These are phyloP conservation scores for Drosophila phalerata DNA, from an alignment of 2,888 invertebrate genomes.

Conservation along the genomic window DNA sequence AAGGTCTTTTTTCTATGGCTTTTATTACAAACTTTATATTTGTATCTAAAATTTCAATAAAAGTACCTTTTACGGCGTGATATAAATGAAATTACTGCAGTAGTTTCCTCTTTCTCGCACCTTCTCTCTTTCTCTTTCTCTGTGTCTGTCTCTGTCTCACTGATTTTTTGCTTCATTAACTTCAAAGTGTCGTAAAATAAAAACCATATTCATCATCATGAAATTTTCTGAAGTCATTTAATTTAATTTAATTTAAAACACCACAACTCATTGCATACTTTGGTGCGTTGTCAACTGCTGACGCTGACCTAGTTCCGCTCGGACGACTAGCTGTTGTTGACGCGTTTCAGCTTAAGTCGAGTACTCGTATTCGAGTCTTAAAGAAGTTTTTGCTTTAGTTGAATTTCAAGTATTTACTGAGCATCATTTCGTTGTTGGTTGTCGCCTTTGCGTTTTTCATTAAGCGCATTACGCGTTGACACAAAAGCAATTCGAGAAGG, in stretches of 20 bases:
- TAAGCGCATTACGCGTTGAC: constrained; percentile 71
- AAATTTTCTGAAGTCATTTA: constrained; percentile 61
- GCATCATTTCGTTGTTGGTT: constrained; percentile 66
- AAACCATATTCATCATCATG: constrained; percentile 53
- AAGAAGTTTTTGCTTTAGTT: constrained; percentile 35
- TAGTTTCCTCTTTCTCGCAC: no score
- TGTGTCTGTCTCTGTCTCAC: no score
- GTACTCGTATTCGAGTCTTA: constrained; percentile 17
- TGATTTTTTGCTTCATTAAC: constrained; percentile 49
- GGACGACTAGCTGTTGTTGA: constrained; percentile 37
- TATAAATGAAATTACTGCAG: constrained; percentile 3
- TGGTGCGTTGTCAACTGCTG: constrained; percentile 52
- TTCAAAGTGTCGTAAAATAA: constrained; percentile 41
- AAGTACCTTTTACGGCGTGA: neutral
- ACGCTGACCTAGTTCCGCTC: constrained; percentile 62
- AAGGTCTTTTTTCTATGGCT: neutral
- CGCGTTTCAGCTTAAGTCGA: constrained; percentile 23
- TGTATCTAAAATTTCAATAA: neutral
- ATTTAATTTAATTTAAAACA: constrained; percentile 67
- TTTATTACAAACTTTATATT: neutral
- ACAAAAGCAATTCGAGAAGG: constrained; percentile 28
- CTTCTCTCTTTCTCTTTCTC: no score
- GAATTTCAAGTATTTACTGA: constrained; percentile 68
- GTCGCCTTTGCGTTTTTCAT: constrained; percentile 74
- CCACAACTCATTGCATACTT: constrained; percentile 75